These are phyloP conservation scores for Schizothorax lantsangensis DNA, from an alignment of 2,797 vertebrate genomes.

Conservation along the genomic window DNA sequence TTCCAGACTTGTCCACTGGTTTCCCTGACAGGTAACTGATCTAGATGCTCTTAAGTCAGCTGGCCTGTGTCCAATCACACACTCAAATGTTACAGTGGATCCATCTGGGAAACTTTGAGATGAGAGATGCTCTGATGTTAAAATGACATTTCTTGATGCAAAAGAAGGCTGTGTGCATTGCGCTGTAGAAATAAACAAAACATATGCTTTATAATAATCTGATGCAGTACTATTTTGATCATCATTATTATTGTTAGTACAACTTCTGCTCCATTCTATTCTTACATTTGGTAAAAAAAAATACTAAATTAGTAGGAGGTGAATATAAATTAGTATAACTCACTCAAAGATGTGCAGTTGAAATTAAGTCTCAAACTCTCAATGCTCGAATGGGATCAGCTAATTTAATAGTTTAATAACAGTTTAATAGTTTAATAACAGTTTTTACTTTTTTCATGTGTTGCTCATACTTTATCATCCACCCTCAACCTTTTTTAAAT, in stretches of 20 bases:
- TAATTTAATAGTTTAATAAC: not conserved
- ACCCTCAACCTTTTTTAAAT: not conserved
- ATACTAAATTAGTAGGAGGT: not conserved
- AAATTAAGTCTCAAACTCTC: not conserved
- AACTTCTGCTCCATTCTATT: not conserved
- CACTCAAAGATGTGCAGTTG: not conserved
- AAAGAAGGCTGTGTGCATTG: conserved; percentile 44
- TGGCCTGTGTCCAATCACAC: not conserved
- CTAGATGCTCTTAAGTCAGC: rapidly evolving
- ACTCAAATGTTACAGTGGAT: conserved; percentile 16
- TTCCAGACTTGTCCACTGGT: conserved; percentile 33
- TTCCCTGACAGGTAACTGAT: conserved; percentile 59
- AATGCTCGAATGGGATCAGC: not conserved
- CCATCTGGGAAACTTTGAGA: not conserved
- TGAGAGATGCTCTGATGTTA: rapidly evolving
- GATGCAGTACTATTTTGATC: not conserved
- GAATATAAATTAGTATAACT: not conserved
- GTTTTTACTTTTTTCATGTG: not conserved
- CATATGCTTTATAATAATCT: not conserved
- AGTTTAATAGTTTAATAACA: not conserved
- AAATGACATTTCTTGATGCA: not conserved
- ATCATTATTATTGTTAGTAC: not conserved
- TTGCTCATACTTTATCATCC: not conserved
- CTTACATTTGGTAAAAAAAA: not conserved
- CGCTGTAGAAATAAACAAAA: conserved; percentile 53